Base-by-base conservation (phyloP, 2,888 invertebrate species). In the Lordiphosa andalusiaca region DNA sequence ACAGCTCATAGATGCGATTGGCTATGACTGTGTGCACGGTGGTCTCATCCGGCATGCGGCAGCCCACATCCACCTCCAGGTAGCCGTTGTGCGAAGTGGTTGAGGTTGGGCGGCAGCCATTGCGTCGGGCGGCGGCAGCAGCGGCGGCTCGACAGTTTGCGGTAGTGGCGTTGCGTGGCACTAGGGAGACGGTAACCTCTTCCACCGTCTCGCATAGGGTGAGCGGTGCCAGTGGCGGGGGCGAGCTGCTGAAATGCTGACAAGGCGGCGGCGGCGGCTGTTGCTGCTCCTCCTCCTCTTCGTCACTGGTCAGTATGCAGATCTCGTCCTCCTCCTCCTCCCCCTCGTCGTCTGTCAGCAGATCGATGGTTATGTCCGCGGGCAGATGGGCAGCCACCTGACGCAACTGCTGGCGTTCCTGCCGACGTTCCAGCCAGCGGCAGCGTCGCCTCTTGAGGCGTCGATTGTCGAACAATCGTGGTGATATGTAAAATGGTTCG, bases 1-100 rank as follows among this genome's bases (percentile, higher is more conserved):
- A 89, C 5, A 88, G 70, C 53, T 88, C 89, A 41, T 88, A 88
- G 35, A 87, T 87, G 53, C 87, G 85, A 62, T 88, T 88, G 1
- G 89, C 88, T 9, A 88, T 88, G 4, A 87, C 88, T n/a, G 88
- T 88, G 33, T 88, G 89, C 6, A 88, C 88, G 4, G 87, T 88
- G 21, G 88, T 88, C 41, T 88, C 87, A 56, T 84, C 89, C 3
- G 88, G 85, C 33, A 88, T 53, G 16, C 66, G 75, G n/a, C 46
- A 56, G 41, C 46, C 64, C 4, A 77, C 74, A 49, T 77, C 82
- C 4, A 82, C 70, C n/a, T 65, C 57, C 6, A 77, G 51, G 23
- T 58, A 39, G 25, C 41, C 47, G 36, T 33, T 33, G 23, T 36
- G 13, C 37, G 59, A 2, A 1, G 25, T 9, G 25, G 65, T 55